Evolutionary conservation across 2,888 invertebrate genomes (phyloP), one percentile per base, ranked within the genome.

Genomic region (Molorchus minor): DNA sequence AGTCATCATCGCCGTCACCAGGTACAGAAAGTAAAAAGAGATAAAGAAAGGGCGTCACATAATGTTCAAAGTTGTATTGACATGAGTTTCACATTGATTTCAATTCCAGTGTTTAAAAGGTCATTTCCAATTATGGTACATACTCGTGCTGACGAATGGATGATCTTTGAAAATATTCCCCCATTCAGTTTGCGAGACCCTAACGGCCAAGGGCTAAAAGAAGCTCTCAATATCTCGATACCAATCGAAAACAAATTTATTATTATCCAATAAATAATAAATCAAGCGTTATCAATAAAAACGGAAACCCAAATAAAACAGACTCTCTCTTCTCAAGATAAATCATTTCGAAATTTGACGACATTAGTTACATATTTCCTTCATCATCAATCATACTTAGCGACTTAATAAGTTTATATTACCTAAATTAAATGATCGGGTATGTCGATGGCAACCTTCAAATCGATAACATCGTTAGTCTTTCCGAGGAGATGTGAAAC

Each of bases 331-430:
- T 38, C 36, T 25, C 49, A 13, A 49, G 35, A 62, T 62, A 57
- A 62, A 62, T 62, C 62, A 58, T 59, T 62, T 57, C 55, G 17
- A 20, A 59, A 57, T 49, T 49, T 38, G 47, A 25, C 43, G 62
- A 57, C 59, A 46, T 59, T 62, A 56, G 61, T 44, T 59, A 51
- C 59, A 56, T 45, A 56, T 59, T 56, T 25, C 38, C 21, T 29
- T 29, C 33, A 44, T 58, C 62, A 62, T 62, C 59, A 56, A 62
- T 62, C 62, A 62, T 59, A 62, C 62, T 62, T 62, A 57, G 53
- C 49, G 47, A 43, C 57, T 62, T 59, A 44, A 56, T 46, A 49
- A 62, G 58, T 58, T 62, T 59, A 56, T 59, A 59, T 58, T 59
- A 46, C 57, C 57, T 51, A 56, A 62, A 62, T 62, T 62, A 59